Base-by-base conservation (phyloP, 1,140 invertebrate species). In the Bombus impatiens region DNA sequence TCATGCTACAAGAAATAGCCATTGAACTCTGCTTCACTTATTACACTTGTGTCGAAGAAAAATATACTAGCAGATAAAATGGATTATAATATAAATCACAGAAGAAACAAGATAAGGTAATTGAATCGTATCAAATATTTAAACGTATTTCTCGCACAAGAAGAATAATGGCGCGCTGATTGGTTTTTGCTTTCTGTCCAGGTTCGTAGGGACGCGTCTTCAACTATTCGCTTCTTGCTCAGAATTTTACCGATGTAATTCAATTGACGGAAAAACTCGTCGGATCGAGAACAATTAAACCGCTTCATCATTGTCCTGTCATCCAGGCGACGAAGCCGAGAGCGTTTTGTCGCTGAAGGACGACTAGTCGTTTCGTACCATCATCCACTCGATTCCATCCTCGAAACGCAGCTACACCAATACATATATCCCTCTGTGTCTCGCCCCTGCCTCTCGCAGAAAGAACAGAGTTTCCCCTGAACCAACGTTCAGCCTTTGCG, bases 301-400 rank as follows among this genome's bases (percentile, higher is more conserved):
- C 68, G 68, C 83, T 80, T 85, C 83, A 85, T 85, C 83, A 80
- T 85, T 72, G 83, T 53, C 78, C 78, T 47, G 83, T 80, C 83
- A 74, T 80, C 78, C 9, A 68, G 72, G 57, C 72, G 81, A 77
- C 81, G 57, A 82, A 47, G 32, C 72, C n/a, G 59, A 40, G 28
- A 62, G 42, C 68, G 78, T 85, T 80, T 85, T 62, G 57, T 80
- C 57, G 68, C 42, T 78, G 83, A 85, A 85, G 83, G 83, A 85
- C 83, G 77, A 65, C 42, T 40, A 25, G 57, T n/a, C 44, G 76
- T 62, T 79, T 44, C 40, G 53, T 72, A 44, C 81, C 40, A 65
- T 12, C 47, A 12, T 62, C 67, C 53, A 22, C n/a, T 44, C 35
- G 22, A 12, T 35, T 67, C 32, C n/a, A 28, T 76, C 74, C 47